Base-by-base conservation (phyloP, 2,888 invertebrate genomes). In the Apantesis nais region DNA sequence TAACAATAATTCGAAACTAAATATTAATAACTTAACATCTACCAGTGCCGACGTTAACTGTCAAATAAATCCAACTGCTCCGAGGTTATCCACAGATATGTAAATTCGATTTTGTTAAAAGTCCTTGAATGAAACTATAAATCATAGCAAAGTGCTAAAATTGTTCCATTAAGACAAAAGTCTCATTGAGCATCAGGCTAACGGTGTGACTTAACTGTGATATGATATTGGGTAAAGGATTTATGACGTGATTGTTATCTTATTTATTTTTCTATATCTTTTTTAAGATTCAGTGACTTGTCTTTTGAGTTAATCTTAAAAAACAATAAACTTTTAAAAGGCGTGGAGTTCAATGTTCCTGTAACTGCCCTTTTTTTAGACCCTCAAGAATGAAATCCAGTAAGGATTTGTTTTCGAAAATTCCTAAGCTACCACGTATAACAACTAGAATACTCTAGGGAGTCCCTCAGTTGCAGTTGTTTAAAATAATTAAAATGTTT, bases 31-130 rank as follows among this genome's bases (percentile, higher is more conserved):
- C 2, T 39, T 25, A 44, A 31, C 16, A 60, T 67, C 31, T 41
- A 12, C 41, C 41, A 67, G 37, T 44, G 65, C 34, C 11, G 22
- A 34, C 29, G n/a, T 19, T 68, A 61, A 71, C 68, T 62, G 70
- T 69, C 67, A 76, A 82, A 83, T 82, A 83, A 84, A 83, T 83
- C 74, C 75, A 78, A 74, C 68, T 70, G 75, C 70, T 25, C 55
- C 25, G 37, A 22, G n/a, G 72, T 62, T 67, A 25, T 66, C 62
- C 66, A 75, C 70, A 78, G 71, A 74, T 78, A 79, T 81, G 79
- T 78, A 80, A 85, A 84, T 85, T 84, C 76, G 81, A 84, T 83
- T 82, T 78, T 79, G 74, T 80, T 80, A 72, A 61, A 69, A 72
- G 76, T 75, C 73, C 71, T 62, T 75, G 78, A 71, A 55, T 25